Evolutionary conservation across 2,888 invertebrate species (phyloP), one percentile per base, ranked within the genome.

Genomic region (Palloptera scutellata): DNA sequence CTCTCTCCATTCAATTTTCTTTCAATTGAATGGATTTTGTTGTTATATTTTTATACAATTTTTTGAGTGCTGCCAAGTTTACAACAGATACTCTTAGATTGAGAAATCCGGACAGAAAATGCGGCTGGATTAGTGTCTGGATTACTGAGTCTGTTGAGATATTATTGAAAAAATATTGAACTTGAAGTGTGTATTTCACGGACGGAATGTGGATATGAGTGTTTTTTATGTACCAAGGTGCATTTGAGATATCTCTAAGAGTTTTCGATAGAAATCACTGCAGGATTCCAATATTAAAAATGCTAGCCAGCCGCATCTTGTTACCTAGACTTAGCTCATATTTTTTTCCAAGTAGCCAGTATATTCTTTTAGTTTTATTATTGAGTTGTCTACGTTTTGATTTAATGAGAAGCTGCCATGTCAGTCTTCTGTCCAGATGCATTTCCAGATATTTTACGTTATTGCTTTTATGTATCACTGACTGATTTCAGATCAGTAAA

Each of bases 311-410:
- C 5, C 20, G 17, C 48, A 20, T 12, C 48, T 59, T 59, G 45
- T 45, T 59, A 45, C 48, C 59, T 45, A 59, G 19, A 41, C 43
- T 59, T 20, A 59, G 59, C 20, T 59, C 45, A 59, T 43, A 45
- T 2, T 59, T 59, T 11, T 30, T 19, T 45, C 59, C 59, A 4
- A 51, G 13, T 5, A 51, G 52, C 52, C 52, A 51, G 52, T 51
- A 51, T 17, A 51, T 51, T 17, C 52, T 6, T 51, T 51, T 51
- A 6, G 52, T 51, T 51, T 51, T 51, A 10, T 15, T 51, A 15
- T 51, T 51, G 6, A 51, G 52, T 13, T 51, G 52, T 13, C 17
- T n/a, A 15, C 6, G 52, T 17, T 51, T 51, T 15, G 52, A n/a
- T 13, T 51, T 6, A 51, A 51, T 51, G 13, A 42, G 52, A 5